phyloP scores from a whole-genome alignment of 2,113 vertebrate species.

The Polypterus senegalus region DNA sequence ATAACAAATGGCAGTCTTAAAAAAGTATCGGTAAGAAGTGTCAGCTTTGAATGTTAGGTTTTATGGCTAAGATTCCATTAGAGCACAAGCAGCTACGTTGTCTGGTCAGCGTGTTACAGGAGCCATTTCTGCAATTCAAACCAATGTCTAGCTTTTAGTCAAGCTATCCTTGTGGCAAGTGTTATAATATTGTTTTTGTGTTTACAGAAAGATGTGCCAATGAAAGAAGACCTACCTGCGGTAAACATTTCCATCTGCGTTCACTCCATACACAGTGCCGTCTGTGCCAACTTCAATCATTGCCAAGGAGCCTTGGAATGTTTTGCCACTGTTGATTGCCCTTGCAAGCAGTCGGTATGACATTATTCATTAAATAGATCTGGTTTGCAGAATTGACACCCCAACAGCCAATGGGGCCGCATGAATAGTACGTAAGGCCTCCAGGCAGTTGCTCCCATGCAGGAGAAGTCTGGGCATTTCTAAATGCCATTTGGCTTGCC shows the following conservation, averaged over 20 bases:
- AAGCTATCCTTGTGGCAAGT: too few relatives aligned
- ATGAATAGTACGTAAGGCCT: conserved; percentile 2
- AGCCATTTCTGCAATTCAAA: too few relatives aligned
- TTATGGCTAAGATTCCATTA: too few relatives aligned
- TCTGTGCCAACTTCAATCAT: background rate
- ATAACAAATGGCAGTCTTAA: too few relatives aligned
- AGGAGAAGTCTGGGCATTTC: background rate
- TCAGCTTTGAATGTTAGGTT: too few relatives aligned
- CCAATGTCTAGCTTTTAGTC: too few relatives aligned
- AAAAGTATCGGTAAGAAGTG: too few relatives aligned
- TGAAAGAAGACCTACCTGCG: background rate
- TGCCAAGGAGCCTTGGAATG: background rate
- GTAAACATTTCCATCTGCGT: background rate
- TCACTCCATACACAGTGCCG: background rate
- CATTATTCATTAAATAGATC: background rate
- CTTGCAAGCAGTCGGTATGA: background rate
- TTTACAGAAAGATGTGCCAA: too few relatives aligned
- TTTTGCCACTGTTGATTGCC: fast-evolving
- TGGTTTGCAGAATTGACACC: conserved; percentile 1
- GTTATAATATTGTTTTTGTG: too few relatives aligned
- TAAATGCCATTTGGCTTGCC: too few relatives aligned
- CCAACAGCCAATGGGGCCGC: conserved; percentile 9
- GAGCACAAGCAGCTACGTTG: too few relatives aligned
- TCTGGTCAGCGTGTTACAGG: too few relatives aligned
- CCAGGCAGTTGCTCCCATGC: background rate